Evolutionary conservation across 2,113 vertebrate genomes (phyloP).

Genomic region (Nansenia antarctica): DNA sequence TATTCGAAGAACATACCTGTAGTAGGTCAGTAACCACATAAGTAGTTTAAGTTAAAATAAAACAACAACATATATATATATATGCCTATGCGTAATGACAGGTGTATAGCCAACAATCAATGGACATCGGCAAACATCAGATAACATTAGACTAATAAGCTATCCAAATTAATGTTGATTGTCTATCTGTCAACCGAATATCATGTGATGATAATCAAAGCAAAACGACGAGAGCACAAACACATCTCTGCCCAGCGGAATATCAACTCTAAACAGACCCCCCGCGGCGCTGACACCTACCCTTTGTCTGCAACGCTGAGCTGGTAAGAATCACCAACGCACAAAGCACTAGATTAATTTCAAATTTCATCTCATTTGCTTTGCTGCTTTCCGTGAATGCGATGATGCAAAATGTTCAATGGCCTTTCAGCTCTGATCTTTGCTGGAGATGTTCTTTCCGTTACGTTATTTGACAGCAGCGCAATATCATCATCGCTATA

Average conservation of each 20-base stretch:
- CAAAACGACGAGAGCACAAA: background rate
- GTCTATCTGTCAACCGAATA: slow-evolving; percentile 9
- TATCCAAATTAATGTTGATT: background rate
- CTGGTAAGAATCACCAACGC: slow-evolving; percentile 49
- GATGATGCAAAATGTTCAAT: background rate
- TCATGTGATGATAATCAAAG: slow-evolving; percentile 24
- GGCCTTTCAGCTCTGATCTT: slow-evolving; percentile 17
- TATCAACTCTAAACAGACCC: slow-evolving; percentile 1
- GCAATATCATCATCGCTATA: slow-evolving; percentile 71
- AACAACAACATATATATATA: background rate
- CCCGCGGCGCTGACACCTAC: slow-evolving; percentile 36
- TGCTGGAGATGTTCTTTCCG: slow-evolving; percentile 51
- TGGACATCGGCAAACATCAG: background rate
- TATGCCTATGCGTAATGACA: background rate
- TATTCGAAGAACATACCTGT: background rate
- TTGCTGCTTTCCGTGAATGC: slow-evolving; percentile 8
- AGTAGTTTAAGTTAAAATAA: background rate
- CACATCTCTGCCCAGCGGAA: slow-evolving; percentile 32
- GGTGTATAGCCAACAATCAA: background rate
- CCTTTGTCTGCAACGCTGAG: slow-evolving; percentile 50
- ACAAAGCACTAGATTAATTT: slow-evolving; percentile 37
- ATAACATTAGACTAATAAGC: background rate
- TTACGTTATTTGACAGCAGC: slow-evolving; percentile 64
- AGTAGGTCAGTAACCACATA: background rate
- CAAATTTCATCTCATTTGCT: slow-evolving; percentile 50